Base-by-base conservation (phyloP, 2,888 invertebrate genomes). In the Ceraclea dissimilis region DNA sequence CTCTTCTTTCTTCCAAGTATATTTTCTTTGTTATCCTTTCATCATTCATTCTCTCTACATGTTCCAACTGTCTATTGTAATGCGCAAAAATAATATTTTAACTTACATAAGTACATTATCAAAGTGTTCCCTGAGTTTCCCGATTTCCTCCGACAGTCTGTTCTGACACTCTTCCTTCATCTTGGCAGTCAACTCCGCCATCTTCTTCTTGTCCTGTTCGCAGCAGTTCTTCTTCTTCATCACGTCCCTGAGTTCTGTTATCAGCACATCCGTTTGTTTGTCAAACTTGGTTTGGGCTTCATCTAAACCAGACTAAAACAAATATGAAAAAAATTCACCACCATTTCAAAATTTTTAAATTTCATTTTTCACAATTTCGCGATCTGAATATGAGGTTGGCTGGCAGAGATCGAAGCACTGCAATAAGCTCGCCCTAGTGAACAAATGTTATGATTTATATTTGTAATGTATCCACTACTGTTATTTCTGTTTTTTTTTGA, bases 121-220 rank as follows among this genome's bases (percentile, higher is more conserved):
- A 34, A 58, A 58, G 21, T 58, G 58, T 49, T 48, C 34, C 19
- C 19, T 54, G n/a, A 54, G 52, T 26, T 33, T 58, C 26, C 18
- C 21, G 5, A 39, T 54, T 31, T 58, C 54, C 20, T 34, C 51
- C 11, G 17, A 5, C 21, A 58, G 20, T 20, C 43, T 54, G 20
- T 16, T 31, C 19, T 54, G 31, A 18, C 39, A 58, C n/a, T 58
- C 33, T 20, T 50, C 50, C 20, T 44, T 5, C 46, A 55, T 22
- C 20, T 55, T 39, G 39, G 39, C 39, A 8, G 39, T 39, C 39
- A 39, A 16, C 16, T 39, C 39, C 39, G 5, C 39, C 8, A 39
- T 39, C 39, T 13, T 39, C 39, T 39, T 39, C 39, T 39, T 39
- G 39, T 39, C 39, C 13, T 39, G 39, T 39, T 39, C 39, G 13